phyloP scores from a whole-genome alignment of 2,113 vertebrate species.

The Lepus americanus region DNA sequence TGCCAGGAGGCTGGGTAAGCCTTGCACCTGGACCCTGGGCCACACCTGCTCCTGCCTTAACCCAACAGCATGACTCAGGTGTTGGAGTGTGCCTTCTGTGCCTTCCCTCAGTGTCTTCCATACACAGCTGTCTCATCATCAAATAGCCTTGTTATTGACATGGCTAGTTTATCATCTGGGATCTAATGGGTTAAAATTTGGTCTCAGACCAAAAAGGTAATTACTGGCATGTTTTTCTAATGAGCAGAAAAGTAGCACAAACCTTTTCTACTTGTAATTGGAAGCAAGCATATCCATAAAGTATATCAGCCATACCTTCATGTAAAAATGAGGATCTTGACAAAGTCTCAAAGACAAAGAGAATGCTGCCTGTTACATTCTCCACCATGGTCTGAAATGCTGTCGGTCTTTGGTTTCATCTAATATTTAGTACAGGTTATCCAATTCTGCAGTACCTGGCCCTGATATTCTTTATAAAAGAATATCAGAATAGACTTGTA shows the following conservation, averaged over 20 bases:
- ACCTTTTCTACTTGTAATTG: background rate
- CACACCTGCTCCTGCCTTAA: fast-evolving
- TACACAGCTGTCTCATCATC: background rate
- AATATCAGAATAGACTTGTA: background rate
- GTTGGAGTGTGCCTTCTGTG: background rate
- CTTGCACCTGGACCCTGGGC: background rate
- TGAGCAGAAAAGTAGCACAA: background rate
- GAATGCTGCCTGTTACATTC: background rate
- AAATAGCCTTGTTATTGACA: background rate
- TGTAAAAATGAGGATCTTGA: background rate
- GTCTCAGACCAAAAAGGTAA: background rate
- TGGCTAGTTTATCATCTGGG: background rate
- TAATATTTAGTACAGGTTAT: background rate
- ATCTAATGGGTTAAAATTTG: conserved; percentile 1
- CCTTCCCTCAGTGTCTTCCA: background rate
- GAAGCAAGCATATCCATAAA: background rate
- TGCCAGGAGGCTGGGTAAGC: background rate
- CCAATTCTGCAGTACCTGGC: background rate
- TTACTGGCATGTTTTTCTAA: background rate
- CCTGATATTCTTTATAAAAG: conserved; percentile 29
- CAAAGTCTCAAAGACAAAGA: conserved; percentile 14
- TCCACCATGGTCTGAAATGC: conserved; percentile 26
- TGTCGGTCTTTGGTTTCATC: background rate
- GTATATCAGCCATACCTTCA: background rate
- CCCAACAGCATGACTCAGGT: background rate